A percentile compares a stretch with the other conserved stretches of the same genome.
Evolutionary conservation across 2,888 invertebrate species (phyloP).

Genomic region (Drosophila kambysellisi): DNA sequence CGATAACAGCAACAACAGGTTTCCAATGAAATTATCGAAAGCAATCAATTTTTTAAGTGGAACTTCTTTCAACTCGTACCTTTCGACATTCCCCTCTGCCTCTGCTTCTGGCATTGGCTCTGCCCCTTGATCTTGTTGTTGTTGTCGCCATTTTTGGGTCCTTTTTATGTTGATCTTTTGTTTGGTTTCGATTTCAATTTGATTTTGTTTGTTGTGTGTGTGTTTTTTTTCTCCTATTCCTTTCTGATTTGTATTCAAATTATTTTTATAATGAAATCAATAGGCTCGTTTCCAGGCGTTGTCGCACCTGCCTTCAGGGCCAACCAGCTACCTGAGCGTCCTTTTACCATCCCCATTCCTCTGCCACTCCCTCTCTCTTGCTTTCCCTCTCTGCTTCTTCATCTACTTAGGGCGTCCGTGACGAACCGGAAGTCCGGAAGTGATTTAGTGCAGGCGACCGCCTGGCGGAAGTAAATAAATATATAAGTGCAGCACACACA

Average conservation of each 20-base stretch:
- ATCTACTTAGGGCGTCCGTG: slow-evolving; percentile 48
- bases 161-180: slow-evolving; percentile 48
- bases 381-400: background rate
- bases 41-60: slow-evolving; percentile 80
- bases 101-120: slow-evolving; percentile 8
- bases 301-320: slow-evolving; percentile 48
- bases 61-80: slow-evolving; percentile 64
- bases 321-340: slow-evolving; percentile 47
- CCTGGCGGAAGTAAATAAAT: slow-evolving; percentile 73
- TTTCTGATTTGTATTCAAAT: slow-evolving; percentile 73
- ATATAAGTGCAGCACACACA: slow-evolving; percentile 50
- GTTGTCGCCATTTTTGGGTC: slow-evolving; percentile 18
- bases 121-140: slow-evolving; percentile 5
- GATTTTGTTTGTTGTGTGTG: slow-evolving; percentile 42
- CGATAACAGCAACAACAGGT: slow-evolving; percentile 57
- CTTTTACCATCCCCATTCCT: slow-evolving; percentile 16
- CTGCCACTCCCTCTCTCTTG: too few relatives aligned
- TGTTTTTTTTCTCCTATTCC: slow-evolving; percentile 26
- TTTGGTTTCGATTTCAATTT: slow-evolving; percentile 77
- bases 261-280: slow-evolving; percentile 71
- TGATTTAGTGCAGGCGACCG: slow-evolving; percentile 77
- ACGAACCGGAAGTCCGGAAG: slow-evolving; percentile 83
- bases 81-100: slow-evolving; percentile 32
- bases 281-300: slow-evolving; percentile 43
- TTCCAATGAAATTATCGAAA: slow-evolving; percentile 79